A percentile compares a stretch with the other conserved stretches of the same genome.
phyloP scores from a whole-genome alignment of 2,113 vertebrate genomes.

The Notothenia coriiceps region DNA sequence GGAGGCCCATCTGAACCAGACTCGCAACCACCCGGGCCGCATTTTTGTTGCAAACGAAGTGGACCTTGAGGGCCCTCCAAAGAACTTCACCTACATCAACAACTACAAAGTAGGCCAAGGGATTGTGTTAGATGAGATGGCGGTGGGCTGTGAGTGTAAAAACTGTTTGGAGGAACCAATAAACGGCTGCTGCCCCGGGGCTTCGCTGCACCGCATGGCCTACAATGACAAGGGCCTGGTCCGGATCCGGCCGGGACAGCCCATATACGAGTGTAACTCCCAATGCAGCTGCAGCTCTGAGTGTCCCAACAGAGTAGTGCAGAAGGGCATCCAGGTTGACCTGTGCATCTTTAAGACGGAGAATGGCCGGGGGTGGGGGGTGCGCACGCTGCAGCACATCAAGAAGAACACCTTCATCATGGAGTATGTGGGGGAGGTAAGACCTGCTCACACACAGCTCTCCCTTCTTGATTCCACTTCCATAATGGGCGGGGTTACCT shows the following conservation, averaged over 20 bases:
- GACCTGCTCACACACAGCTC: not conserved
- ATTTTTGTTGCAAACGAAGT: slow-evolving; percentile 91
- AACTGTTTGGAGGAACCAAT: slow-evolving; percentile 85
- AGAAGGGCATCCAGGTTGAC: slow-evolving; percentile 91
- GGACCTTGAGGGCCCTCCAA: slow-evolving; percentile 91
- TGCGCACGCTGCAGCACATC: slow-evolving; percentile 91
- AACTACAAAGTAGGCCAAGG: slow-evolving; percentile 90
- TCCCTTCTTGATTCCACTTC: no score
- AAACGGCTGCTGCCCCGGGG: slow-evolving; percentile 90
- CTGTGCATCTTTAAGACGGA: slow-evolving; percentile 93
- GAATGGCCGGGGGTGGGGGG: slow-evolving; percentile 93
- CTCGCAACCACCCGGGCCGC: slow-evolving; percentile 87
- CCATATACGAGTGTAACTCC: slow-evolving; percentile 94
- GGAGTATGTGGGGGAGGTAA: slow-evolving; percentile 96
- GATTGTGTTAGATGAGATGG: slow-evolving; percentile 84
- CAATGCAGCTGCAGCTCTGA: slow-evolving; percentile 87
- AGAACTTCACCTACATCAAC: slow-evolving; percentile 91
- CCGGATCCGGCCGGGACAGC: slow-evolving; percentile 86
- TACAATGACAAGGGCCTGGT: slow-evolving; percentile 91
- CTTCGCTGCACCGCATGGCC: slow-evolving; percentile 87
- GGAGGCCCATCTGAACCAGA: slow-evolving; percentile 88
- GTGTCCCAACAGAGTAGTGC: slow-evolving; percentile 92
- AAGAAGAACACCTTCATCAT: slow-evolving; percentile 94
- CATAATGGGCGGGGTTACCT: no score
- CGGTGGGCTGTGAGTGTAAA: slow-evolving; percentile 89